Evolutionary conservation across 2,888 invertebrate species (phyloP).

Genomic region (Calameuta idolon): DNA sequence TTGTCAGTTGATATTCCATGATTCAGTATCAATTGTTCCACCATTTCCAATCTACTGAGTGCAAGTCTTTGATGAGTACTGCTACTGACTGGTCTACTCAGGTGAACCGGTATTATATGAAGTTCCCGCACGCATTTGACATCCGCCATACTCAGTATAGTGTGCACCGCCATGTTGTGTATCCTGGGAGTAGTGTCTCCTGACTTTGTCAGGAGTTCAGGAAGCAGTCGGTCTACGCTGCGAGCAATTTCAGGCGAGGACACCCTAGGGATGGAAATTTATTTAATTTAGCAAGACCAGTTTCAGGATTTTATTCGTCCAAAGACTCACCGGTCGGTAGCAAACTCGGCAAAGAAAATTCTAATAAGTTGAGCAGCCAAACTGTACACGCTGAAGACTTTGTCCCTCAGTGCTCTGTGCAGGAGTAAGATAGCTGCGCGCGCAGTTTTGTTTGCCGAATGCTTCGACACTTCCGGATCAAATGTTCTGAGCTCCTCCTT

Average conservation of each 20-base stretch:
- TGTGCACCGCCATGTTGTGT: slow-evolving; percentile 89
- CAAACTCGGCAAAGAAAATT: slow-evolving; percentile 84
- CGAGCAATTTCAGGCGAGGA: slow-evolving; percentile 85
- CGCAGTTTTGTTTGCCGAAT: slow-evolving; percentile 82
- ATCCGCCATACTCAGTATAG: slow-evolving; percentile 86
- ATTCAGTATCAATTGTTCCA: slow-evolving; percentile 85
- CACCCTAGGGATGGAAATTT: slow-evolving; percentile 71
- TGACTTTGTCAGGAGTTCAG: slow-evolving; percentile 85
- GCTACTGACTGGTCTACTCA: slow-evolving; percentile 85
- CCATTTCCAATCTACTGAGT: slow-evolving; percentile 87
- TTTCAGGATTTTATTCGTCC: background rate
- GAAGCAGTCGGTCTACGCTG: slow-evolving; percentile 85
- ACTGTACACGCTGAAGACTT: slow-evolving; percentile 90
- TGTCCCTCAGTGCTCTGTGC: slow-evolving; percentile 85
- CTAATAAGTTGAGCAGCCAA: slow-evolving; percentile 85
- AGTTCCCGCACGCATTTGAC: slow-evolving; percentile 84
- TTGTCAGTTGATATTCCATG: slow-evolving; percentile 90
- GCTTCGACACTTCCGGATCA: slow-evolving; percentile 62
- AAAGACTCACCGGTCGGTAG: slow-evolving; percentile 77
- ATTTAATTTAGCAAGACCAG: slow-evolving; percentile 8
- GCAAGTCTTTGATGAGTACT: slow-evolving; percentile 89
- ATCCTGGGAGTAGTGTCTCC: slow-evolving; percentile 90
- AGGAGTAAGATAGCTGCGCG: slow-evolving; percentile 83
- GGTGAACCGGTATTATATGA: slow-evolving; percentile 84
- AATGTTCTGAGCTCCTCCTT: slow-evolving; percentile 70